Evolutionary conservation across 2,797 vertebrate species (phyloP).

Genomic region (Cynodonichthys magdalenae): DNA sequence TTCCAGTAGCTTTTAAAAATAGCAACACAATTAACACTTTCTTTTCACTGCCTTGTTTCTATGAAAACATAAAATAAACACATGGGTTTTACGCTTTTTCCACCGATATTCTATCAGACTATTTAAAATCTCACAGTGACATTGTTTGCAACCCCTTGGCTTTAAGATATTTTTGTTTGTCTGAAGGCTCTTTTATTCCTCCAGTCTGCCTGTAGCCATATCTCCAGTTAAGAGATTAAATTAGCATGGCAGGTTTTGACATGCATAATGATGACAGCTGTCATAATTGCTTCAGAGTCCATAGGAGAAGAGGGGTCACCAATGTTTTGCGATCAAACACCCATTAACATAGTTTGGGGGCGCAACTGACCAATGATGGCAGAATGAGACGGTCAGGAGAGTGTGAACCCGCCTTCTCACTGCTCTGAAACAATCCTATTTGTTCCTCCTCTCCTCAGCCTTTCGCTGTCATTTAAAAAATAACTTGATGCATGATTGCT

Average conservation of each 20-base stretch:
- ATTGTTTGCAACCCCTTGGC: not conserved
- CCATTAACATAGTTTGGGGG: constrained; percentile 37
- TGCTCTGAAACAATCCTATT: constrained; percentile 38
- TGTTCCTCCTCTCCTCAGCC: constrained; percentile 34
- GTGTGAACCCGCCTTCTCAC: constrained; percentile 48
- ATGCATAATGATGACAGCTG: constrained; percentile 73
- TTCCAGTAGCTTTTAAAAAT: constrained; percentile 27
- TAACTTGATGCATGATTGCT: constrained; percentile 73
- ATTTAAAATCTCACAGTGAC: not conserved
- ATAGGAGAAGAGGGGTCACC: constrained; percentile 34
- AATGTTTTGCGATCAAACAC: constrained; percentile 45
- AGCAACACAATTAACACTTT: constrained; percentile 2
- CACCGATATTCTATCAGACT: not conserved
- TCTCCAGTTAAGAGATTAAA: constrained; percentile 29
- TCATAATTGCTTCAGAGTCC: constrained; percentile 60
- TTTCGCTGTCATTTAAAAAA: constrained; percentile 78
- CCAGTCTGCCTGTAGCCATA: constrained; percentile 13
- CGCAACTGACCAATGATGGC: constrained; percentile 52
- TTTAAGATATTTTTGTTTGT: constrained; percentile 11
- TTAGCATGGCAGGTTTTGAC: constrained; percentile 58
- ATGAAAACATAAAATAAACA: not conserved
- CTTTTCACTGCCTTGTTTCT: not conserved
- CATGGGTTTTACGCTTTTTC: not conserved
- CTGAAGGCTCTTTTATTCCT: constrained; percentile 7
- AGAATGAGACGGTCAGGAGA: constrained; percentile 60